phyloP scores from a whole-genome alignment of 2,888 invertebrate genomes.

The Augiades crinisus region DNA sequence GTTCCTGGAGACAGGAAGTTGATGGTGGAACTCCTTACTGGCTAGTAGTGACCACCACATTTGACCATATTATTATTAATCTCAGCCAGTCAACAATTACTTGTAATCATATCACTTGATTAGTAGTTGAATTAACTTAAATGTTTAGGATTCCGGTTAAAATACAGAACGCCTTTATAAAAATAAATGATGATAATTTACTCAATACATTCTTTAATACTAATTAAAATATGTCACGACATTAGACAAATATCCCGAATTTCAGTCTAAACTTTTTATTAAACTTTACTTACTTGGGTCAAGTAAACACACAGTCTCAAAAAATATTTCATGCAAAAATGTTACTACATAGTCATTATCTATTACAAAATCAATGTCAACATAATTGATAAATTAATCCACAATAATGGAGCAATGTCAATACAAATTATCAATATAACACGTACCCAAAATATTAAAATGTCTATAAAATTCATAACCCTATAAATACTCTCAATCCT shows the following conservation, averaged over 20 bases:
- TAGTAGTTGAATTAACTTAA: too few species aligned
- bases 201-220: too few species aligned
- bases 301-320: constrained; percentile 53
- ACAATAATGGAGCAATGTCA: constrained; percentile 58
- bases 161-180: too few species aligned
- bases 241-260: neutral
- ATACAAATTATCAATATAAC: constrained; percentile 42
- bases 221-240: neutral
- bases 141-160: too few species aligned
- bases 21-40: too few species aligned
- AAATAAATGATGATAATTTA: too few species aligned
- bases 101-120: too few species aligned
- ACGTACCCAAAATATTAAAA: constrained; percentile 35
- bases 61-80: too few species aligned
- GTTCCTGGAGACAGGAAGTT: too few species aligned
- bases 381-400: constrained; percentile 51
- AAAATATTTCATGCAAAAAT: constrained; percentile 56
- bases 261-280: constrained; percentile 51
- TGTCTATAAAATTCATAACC: constrained; percentile 56
- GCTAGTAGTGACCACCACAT: too few species aligned
- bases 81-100: too few species aligned
- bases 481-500: constrained; percentile 35
- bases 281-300: constrained; percentile 45
- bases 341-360: constrained; percentile 39
- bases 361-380: constrained; percentile 33